Conservation (phyloP, 2,797 vertebrate genomes). For the Parauchenoglanis punctatus region DNA sequence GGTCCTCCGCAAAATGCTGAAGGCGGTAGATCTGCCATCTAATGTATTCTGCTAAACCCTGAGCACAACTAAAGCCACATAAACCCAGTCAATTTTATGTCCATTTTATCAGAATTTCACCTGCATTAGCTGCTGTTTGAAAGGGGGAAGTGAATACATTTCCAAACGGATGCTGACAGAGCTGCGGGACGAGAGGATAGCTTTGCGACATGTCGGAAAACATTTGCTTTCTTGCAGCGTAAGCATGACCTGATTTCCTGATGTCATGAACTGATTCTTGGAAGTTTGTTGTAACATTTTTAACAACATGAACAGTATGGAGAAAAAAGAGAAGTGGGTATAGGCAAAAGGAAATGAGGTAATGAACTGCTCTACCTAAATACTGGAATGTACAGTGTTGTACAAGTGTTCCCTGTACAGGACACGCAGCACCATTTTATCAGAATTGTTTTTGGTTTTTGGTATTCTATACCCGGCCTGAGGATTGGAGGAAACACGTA, state of each 20-base stretch:
- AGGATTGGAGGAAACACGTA: slow-evolving; percentile 63
- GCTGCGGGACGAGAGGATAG: background rate
- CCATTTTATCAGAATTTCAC: background rate
- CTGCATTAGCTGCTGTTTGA: background rate
- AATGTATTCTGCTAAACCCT: background rate
- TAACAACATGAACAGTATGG: background rate
- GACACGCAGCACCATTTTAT: too few species aligned
- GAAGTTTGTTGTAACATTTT: background rate
- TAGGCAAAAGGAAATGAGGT: background rate
- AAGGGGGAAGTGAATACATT: background rate
- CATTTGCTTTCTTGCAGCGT: background rate
- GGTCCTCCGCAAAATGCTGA: background rate
- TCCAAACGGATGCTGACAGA: background rate
- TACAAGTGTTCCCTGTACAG: background rate
- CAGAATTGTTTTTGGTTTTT: too few species aligned
- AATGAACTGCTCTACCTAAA: background rate
- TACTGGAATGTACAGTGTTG: background rate
- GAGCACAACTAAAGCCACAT: background rate
- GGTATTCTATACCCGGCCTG: background rate
- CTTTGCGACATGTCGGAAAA: background rate
- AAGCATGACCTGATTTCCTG: background rate
- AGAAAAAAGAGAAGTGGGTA: background rate
- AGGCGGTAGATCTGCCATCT: too few species aligned
- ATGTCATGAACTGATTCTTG: background rate
- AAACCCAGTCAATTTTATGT: background rate